These are phyloP conservation scores for Andricus curvator DNA, from an alignment of 2,888 invertebrate species.

Conservation along the genomic window DNA sequence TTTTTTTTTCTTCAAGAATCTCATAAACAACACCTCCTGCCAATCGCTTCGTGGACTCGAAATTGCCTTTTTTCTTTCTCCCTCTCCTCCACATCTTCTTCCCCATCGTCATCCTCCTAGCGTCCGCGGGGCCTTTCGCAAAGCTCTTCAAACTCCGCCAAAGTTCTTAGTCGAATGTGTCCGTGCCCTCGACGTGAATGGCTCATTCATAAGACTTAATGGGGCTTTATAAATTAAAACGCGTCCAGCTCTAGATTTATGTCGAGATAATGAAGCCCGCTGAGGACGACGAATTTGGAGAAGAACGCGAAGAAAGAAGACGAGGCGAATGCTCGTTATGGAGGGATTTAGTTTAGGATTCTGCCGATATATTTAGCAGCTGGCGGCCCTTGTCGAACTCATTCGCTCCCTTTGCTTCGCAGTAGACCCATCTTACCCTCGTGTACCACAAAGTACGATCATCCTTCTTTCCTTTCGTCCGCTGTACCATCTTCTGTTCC, in stretches of 20 bases:
- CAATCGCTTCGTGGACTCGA: conserved; percentile 56
- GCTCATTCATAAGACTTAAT: conserved; percentile 67
- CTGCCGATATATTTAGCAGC: conserved; percentile 59
- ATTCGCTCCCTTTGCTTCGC: conserved; percentile 1
- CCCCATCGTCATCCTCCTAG: conserved; percentile 23
- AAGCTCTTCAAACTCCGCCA: conserved; percentile 46
- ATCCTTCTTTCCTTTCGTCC: background rate
- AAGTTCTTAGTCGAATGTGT: conserved; percentile 34
- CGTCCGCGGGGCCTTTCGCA: conserved; percentile 40
- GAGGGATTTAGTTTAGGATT: conserved; percentile 55
- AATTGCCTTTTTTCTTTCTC: conserved; percentile 27
- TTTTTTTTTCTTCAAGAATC: conserved; percentile 59
- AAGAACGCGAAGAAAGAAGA: conserved; percentile 35
- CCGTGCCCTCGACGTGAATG: conserved; percentile 62
- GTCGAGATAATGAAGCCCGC: conserved; percentile 63
- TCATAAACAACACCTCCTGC: conserved; percentile 69
- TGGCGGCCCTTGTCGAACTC: conserved; percentile 45
- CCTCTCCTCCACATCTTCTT: background rate
- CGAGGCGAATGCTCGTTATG: conserved; percentile 40
- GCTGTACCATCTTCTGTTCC: conserved; percentile 25
- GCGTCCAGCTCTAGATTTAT: conserved; percentile 64
- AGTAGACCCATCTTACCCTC: background rate
- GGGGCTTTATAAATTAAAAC: conserved; percentile 66
- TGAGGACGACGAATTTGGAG: conserved; percentile 41
- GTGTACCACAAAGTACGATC: background rate